Conservation (phyloP, 1,140 invertebrate genomes). For the Copidosoma floridanum region DNA sequence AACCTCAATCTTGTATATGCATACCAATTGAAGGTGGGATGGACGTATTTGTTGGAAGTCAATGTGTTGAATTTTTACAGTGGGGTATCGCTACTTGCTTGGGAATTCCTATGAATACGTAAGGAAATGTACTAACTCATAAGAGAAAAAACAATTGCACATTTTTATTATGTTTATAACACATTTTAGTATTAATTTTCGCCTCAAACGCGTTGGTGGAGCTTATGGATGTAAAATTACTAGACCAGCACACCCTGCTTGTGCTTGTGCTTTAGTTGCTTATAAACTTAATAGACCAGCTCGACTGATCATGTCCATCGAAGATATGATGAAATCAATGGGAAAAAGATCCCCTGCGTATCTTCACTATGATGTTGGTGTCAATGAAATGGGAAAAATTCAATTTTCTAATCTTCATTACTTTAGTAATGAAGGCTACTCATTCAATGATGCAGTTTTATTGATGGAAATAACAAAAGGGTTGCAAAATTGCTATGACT, state of each 20-base stretch:
- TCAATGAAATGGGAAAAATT: slow-evolving; percentile 66
- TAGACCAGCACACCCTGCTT: slow-evolving; percentile 56
- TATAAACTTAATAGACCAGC: slow-evolving; percentile 62
- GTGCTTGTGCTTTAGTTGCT: slow-evolving; percentile 64
- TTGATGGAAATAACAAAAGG: too few species aligned
- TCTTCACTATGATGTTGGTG: slow-evolving; percentile 67
- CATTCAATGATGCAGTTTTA: slow-evolving; percentile 60
- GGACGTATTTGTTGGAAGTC: slow-evolving; percentile 57
- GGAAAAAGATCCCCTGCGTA: slow-evolving; percentile 64
- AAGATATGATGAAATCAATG: slow-evolving; percentile 65
- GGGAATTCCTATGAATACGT: slow-evolving; percentile 48
- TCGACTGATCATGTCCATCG: slow-evolving; percentile 64
- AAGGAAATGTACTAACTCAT: too few species aligned
- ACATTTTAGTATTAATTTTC: slow-evolving; percentile 60
- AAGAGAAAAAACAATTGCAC: background rate
- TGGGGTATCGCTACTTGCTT: slow-evolving; percentile 55
- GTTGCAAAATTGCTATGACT: slow-evolving; percentile 63
- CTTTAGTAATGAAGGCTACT: slow-evolving; percentile 65
- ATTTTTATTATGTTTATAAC: background rate
- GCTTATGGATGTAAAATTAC: slow-evolving; percentile 70
- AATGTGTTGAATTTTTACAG: background rate
- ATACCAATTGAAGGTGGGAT: slow-evolving; percentile 67
- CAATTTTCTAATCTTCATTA: slow-evolving; percentile 63
- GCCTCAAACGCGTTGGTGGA: slow-evolving; percentile 68
- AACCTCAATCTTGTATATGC: slow-evolving; percentile 64